Evolutionary conservation across 2,113 vertebrate genomes (phyloP).

Genomic region (Oryzias javanicus): DNA sequence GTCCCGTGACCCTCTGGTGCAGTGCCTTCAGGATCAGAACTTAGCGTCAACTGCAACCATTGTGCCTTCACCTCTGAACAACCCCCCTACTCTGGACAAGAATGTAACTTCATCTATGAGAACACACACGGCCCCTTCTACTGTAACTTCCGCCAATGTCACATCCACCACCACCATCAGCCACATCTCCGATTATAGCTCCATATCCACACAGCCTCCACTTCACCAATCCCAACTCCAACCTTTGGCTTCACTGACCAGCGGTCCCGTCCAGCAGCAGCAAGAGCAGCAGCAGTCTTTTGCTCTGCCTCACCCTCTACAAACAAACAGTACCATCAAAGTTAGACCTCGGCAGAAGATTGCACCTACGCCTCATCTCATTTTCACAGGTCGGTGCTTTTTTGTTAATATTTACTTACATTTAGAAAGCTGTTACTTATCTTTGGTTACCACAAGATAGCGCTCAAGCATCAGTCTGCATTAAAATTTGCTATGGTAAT

Average conservation of each 20-base stretch:
- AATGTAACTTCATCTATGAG: conserved; percentile 69
- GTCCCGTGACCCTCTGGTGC: conserved; percentile 37
- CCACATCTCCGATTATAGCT: conserved; percentile 77
- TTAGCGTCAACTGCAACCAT: conserved; percentile 39
- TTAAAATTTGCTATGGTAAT: no score
- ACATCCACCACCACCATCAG: conserved; percentile 84
- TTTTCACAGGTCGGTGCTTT: conserved; percentile 71
- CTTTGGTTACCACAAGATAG: conserved; percentile 33
- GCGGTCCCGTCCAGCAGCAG: conserved; percentile 59
- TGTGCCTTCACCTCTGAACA: conserved; percentile 33
- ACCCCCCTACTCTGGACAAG: conserved; percentile 48
- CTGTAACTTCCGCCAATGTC: conserved; percentile 69
- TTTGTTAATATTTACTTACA: neutral
- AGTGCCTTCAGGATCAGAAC: conserved; percentile 52
- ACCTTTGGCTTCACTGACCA: conserved; percentile 56
- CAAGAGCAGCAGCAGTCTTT: conserved; percentile 79
- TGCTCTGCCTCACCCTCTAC: conserved; percentile 79
- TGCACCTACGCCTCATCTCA: conserved; percentile 77
- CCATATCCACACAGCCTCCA: conserved; percentile 60
- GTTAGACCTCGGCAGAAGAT: conserved; percentile 84
- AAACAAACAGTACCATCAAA: conserved; percentile 72
- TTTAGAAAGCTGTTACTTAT: neutral
- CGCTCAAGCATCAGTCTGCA: conserved; percentile 2
- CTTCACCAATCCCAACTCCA: conserved; percentile 63
- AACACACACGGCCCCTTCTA: conserved; percentile 84